Evolutionary conservation across 2,888 invertebrate species (phyloP).

Genomic region (Acrobasis suavella): DNA sequence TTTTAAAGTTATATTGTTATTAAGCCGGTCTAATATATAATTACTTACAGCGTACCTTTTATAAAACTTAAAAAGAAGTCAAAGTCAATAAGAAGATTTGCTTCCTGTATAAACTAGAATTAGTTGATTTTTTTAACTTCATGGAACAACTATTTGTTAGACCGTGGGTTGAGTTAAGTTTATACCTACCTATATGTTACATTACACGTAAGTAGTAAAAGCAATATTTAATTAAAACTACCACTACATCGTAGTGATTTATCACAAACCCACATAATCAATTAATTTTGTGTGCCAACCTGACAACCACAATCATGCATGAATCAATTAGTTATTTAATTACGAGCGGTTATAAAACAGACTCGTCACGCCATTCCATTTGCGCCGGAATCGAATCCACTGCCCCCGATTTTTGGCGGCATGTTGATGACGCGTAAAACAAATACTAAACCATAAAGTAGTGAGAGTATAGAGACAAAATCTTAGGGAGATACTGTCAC

Average conservation of each 20-base stretch:
- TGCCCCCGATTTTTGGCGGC: constrained; percentile 52
- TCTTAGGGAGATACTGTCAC: background rate
- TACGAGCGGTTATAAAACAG: constrained; percentile 33
- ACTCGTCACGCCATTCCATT: constrained; percentile 48
- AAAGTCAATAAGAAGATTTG: too few relatives aligned
- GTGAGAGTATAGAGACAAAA: background rate
- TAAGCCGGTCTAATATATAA: too few relatives aligned
- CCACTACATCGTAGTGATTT: constrained; percentile 4
- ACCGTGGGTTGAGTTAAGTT: too few relatives aligned
- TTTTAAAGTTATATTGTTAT: too few relatives aligned
- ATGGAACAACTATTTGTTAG: too few relatives aligned
- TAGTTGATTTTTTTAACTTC: too few relatives aligned
- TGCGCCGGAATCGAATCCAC: constrained; percentile 51
- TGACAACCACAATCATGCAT: constrained; percentile 19
- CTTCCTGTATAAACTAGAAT: too few relatives aligned
- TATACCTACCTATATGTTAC: too few relatives aligned
- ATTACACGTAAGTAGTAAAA: too few relatives aligned
- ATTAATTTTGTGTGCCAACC: constrained; percentile 16
- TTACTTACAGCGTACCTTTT: too few relatives aligned
- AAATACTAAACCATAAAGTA: constrained; percentile 26
- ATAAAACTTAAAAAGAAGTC: too few relatives aligned
- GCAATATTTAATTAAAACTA: background rate
- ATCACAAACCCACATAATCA: constrained; percentile 15
- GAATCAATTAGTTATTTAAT: constrained; percentile 31
- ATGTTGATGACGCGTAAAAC: constrained; percentile 22